phyloP scores from a whole-genome alignment of 2,888 invertebrate genomes.

The Leucoma salicis region DNA sequence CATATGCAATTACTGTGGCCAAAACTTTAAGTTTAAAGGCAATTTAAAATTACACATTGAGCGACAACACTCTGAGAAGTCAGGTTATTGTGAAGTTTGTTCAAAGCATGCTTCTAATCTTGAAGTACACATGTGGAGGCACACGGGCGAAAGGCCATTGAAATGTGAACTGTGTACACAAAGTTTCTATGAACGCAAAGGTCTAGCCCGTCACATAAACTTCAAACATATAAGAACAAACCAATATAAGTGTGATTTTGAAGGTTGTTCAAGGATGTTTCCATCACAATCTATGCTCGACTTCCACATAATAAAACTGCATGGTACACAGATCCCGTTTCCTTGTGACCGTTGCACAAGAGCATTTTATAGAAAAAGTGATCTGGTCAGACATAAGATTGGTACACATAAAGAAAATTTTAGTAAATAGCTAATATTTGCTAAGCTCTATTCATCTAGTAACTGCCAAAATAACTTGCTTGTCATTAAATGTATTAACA shows the following conservation, averaged over 20 bases:
- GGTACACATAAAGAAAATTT: conserved; percentile 57
- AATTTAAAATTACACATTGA: conserved; percentile 77
- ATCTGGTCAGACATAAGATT: conserved; percentile 64
- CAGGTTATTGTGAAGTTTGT: conserved; percentile 76
- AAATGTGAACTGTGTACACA: conserved; percentile 66
- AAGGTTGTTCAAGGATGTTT: conserved; percentile 56
- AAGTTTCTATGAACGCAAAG: conserved; percentile 55
- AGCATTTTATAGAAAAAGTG: conserved; percentile 69
- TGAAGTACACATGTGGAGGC: conserved; percentile 78
- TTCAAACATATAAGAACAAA: conserved; percentile 61
- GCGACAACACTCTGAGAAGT: conserved; percentile 77
- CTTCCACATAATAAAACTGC: conserved; percentile 62
- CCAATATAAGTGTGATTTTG: conserved; percentile 54
- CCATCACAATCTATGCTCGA: conserved; percentile 63
- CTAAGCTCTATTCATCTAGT: no score
- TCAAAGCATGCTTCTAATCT: conserved; percentile 76
- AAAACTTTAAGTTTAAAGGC: conserved; percentile 70
- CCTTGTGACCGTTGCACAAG: conserved; percentile 63
- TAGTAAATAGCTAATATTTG: no score
- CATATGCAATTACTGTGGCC: conserved; percentile 64
- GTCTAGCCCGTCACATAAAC: conserved; percentile 62
- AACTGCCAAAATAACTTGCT: no score
- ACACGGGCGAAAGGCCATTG: conserved; percentile 73
- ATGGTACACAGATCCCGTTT: conserved; percentile 55
- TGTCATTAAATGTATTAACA: no score